Evolutionary conservation across 2,888 invertebrate genomes (phyloP), one percentile per base, ranked within the genome.

Genomic region (Drosophila limbata): DNA sequence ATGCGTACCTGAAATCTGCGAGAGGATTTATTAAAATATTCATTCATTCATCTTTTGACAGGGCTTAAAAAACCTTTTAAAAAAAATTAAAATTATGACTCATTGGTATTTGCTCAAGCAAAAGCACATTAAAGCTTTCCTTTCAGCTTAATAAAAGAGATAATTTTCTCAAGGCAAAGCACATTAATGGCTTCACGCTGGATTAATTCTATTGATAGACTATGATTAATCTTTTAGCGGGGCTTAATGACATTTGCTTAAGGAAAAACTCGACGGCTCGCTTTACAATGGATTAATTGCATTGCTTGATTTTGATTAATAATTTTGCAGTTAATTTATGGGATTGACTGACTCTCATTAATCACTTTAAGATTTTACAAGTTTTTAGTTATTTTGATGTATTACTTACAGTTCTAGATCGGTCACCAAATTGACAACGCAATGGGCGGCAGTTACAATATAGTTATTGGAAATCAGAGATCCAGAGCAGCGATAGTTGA

Each of bases 371-470:
- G 35, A 35, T 25, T 13, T 35, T 35, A 4, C 35, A 11, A 11
- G 21, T 25, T 25, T 21, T 45, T 25, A n/a, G 28, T 45, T 10
- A 11, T 11, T 17, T 31, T 5, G 10, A 2, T 19, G 19, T 9
- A 6, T 8, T 37, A 90, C 93, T 90, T 91, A 93, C 93, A 93
- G 68, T 80, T 91, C 88, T 44, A 94, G 86, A 21, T 92, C 92
- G 42, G 78, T 87, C 0, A 94, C 93, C 50, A 94, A 88, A 78
- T 93, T 93, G 1, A 93, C 90, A 1, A 94, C 93, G 77, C 95
- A 95, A 79, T 95, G 95, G 0, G 95, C 94, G 3, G 95, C 95
- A 0, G 95, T 95, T 63, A 95, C 81, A 31, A 95, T 93, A 77
- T 94, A 94, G 81, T 93, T 91, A 63, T 93, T 90, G 45, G 92